Conservation (phyloP, 2,113 vertebrate species). For the Eulacestoma nigropectus region DNA sequence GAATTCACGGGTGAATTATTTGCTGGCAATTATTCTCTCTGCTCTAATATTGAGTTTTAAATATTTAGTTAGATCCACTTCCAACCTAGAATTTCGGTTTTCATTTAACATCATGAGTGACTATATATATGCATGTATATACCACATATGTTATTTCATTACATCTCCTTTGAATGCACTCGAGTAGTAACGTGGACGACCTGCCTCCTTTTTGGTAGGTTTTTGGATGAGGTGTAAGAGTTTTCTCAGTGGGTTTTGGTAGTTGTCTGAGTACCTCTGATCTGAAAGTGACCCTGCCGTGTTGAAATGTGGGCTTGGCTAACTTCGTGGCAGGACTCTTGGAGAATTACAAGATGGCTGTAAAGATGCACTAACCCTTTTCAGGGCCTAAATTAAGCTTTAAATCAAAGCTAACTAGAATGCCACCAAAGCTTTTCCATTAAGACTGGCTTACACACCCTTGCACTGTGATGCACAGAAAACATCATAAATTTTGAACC, state of each 20-base stretch:
- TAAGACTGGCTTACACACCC: slow-evolving; percentile 63
- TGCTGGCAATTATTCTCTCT: slow-evolving; percentile 44
- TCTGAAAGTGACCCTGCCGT: slow-evolving; percentile 63
- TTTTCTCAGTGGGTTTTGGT: slow-evolving; percentile 31
- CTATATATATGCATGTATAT: background rate
- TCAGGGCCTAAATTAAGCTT: slow-evolving; percentile 67
- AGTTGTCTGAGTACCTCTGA: slow-evolving; percentile 25
- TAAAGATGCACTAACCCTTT: slow-evolving; percentile 70
- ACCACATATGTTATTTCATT: background rate
- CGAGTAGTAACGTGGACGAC: background rate
- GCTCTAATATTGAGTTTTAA: slow-evolving; percentile 39
- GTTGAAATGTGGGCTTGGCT: slow-evolving; percentile 66
- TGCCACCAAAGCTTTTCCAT: slow-evolving; percentile 61
- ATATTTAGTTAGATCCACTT: slow-evolving; percentile 55
- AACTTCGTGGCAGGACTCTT: slow-evolving; percentile 62
- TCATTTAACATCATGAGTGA: background rate
- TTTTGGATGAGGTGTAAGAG: background rate
- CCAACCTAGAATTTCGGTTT: slow-evolving; percentile 13
- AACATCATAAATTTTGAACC: slow-evolving; percentile 59
- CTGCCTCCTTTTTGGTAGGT: background rate
- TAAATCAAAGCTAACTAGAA: slow-evolving; percentile 71
- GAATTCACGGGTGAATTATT: slow-evolving; percentile 41
- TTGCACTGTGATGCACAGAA: slow-evolving; percentile 59
- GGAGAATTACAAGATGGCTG: slow-evolving; percentile 68
- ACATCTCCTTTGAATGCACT: background rate